Evolutionary conservation across 2,113 vertebrate genomes (phyloP).

Genomic region (Arizona elegans): DNA sequence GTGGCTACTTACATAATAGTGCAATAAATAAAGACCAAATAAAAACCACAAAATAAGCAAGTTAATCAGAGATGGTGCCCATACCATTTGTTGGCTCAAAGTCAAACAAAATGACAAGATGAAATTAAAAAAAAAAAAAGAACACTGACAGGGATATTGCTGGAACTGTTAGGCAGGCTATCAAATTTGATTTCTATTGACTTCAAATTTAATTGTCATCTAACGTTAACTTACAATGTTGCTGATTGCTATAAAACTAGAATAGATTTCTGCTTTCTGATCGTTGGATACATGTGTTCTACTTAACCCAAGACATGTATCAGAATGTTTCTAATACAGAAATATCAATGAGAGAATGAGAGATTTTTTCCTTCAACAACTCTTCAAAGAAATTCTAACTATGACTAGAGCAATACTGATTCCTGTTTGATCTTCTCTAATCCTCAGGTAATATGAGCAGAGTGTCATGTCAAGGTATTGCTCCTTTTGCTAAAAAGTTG

Average conservation of each 20-base stretch:
- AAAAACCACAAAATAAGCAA: background rate
- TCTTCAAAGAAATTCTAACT: background rate
- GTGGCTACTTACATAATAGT: background rate
- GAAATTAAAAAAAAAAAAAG: background rate
- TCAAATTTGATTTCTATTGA: background rate
- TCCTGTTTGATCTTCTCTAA: background rate
- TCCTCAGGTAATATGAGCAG: background rate
- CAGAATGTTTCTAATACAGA: background rate
- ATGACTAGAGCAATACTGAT: background rate
- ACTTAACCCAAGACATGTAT: background rate
- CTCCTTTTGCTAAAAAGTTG: background rate
- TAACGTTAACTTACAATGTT: background rate
- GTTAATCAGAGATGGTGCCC: background rate
- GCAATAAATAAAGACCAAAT: background rate
- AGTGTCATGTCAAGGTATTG: background rate
- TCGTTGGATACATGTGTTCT: background rate
- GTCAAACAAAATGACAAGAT: background rate
- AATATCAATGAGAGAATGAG: background rate
- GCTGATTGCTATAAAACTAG: background rate
- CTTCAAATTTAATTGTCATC: background rate
- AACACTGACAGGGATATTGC: background rate
- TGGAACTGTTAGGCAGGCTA: background rate
- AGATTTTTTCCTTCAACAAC: background rate
- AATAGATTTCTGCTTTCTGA: background rate
- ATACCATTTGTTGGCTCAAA: background rate